Evolutionary conservation across 2,797 vertebrate genomes (phyloP).

Genomic region (Chaetophractus vellerosus): DNA sequence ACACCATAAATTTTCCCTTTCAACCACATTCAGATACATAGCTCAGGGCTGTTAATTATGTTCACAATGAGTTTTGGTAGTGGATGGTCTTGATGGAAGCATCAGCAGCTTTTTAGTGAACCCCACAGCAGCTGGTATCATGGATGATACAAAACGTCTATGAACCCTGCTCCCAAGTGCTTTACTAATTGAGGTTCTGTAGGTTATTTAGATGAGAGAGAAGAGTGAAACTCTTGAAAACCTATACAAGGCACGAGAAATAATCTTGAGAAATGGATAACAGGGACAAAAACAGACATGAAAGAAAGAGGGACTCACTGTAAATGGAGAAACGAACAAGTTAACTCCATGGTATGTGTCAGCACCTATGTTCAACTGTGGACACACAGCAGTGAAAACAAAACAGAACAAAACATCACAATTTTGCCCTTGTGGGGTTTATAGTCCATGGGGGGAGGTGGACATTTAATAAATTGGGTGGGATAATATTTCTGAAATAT

Average conservation of each 20-base stretch:
- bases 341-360: not conserved
- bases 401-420: not conserved
- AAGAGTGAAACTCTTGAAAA: not conserved
- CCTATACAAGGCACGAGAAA: not conserved
- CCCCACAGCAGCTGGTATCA: too few relatives aligned
- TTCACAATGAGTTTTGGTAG: too few relatives aligned
- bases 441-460: not conserved
- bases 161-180: not conserved
- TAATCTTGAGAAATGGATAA: not conserved
- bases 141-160: not conserved
- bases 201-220: not conserved
- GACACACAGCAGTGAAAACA: not conserved
- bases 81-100: too few relatives aligned
- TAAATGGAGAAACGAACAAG: not conserved
- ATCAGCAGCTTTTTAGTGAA: not conserved
- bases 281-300: not conserved
- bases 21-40: too few relatives aligned
- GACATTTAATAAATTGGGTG: slow-evolving; percentile 5
- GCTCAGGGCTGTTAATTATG: too few relatives aligned
- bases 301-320: not conserved
- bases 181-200: not conserved
- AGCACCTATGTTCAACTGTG: not conserved
- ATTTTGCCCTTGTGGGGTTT: not conserved
- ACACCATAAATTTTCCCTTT: too few relatives aligned
- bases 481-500: not conserved